Base-by-base conservation (phyloP, 2,888 invertebrate genomes). In the Sepioteuthis lessoniana region DNA sequence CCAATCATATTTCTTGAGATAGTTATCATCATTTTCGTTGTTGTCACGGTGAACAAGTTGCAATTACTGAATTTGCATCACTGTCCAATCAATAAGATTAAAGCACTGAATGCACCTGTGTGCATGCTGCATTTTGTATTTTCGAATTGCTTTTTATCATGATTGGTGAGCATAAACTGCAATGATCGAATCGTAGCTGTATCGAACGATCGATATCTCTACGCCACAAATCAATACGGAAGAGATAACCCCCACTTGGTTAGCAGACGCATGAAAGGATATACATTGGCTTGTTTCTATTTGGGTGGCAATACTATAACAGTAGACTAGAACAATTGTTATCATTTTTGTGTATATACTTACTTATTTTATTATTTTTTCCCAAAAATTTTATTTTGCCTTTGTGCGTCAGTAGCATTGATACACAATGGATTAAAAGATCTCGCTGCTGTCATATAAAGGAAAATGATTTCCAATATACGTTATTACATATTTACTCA, bases 121-220 rank as follows among this genome's bases (percentile, higher is more conserved):
- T 16, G 35, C 76, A 76, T 76, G 13, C 76, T 76, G 76, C 76
- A 76, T 76, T 76, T 76, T 76, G 35, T 76, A n/a, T 76, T 76
- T 76, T 76, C n/a, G 25, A 76, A 76, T 76, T 76, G 76, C 76
- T 76, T 76, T 76, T 76, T 76, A 76, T 76, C 76, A n/a, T n/a
- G 76, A 76, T 76, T 76, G 76, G 76, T 76, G 76, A n/a, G 76
- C 76, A 76, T 10, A 76, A 76, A 13, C n/a, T 35, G 35, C 76
- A 76, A n/a, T 76, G 76, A 35, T 76, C 76, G 76, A 35, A n/a
- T 76, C 76, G 8, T 76, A 76, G 76, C 76, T n/a, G n/a, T 76
- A 35, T 35, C 76, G 76, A 76, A n/a, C 76, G 35, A 76, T 76
- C 76, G n/a, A 76, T 76, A 76, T 76, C 76, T 19, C n/a, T n/a